Evolutionary conservation across 92 coral and sea anemone genomes (phyloP), one percentile per base, ranked within the genome.

Genomic region (Epizoanthus stellaris): DNA sequence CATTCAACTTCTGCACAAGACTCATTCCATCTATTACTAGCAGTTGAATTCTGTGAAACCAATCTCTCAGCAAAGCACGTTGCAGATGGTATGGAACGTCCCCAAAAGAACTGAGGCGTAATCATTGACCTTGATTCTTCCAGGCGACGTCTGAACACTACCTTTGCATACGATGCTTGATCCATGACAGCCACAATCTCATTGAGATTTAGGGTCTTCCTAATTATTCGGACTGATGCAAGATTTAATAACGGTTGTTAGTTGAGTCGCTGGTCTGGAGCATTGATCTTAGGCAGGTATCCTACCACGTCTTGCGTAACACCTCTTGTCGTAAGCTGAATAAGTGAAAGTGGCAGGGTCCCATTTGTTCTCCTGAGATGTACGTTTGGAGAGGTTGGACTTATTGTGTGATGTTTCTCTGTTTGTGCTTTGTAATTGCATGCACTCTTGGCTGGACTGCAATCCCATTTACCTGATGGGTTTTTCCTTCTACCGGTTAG

Each of bases 401-500:
- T 7, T 62, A 73, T 4, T 62, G 75, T 3, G 66, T 47, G 68
- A 88, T 82, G 79, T 69, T 88, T 43, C 91, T 84, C 15, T 88
- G 88, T 70, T 83, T 88, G 54, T 75, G 74, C 75, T 85, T 85
- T 54, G 4, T 15, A 38, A 89, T 57, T 3, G 67, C 87, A 65
- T 59, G 80, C 45, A 90, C 87, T 87, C 62, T 73, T 76, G 94
- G 91, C 70, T 91, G 94, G 15, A 84, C 89, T 53, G 59, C n/a
- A n/a, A n/a, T n/a, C n/a, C n/a, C n/a, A n/a, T n/a, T n/a, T n/a
- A n/a, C n/a, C n/a, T n/a, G n/a, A n/a, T n/a, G n/a, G n/a, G n/a
- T n/a, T n/a, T n/a, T n/a, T n/a, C n/a, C n/a, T n/a, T 40, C 5
- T 40, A 40, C 45, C 5, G 4, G 45, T 40, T 40, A 40, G 45